Evolutionary conservation across 2,888 invertebrate genomes (phyloP), one percentile per base, ranked within the genome.

Genomic region (Pyralis farinalis): DNA sequence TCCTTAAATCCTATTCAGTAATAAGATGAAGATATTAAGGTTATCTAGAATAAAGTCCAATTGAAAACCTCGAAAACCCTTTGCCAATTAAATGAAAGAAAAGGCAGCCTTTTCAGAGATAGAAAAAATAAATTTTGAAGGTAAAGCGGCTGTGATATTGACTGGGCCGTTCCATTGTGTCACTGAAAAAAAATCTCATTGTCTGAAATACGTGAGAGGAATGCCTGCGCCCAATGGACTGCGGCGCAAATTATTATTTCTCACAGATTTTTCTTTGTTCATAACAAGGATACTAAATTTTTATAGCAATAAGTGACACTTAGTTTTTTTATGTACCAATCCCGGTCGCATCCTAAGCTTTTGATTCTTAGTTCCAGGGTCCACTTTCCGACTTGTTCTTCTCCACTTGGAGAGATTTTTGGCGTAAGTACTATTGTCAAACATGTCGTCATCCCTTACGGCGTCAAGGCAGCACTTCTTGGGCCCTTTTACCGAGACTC

Each of bases 181-280:
- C 47, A 47, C 54, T 53, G 61, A 69, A 76, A 77, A n/a, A 77
- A 75, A 56, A 66, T 53, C 59, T 73, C 70, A 77, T 80, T 81
- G 79, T 79, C 62, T 69, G 63, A 66, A 71, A 56, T 73, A 78
- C 77, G 81, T 78, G 81, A 63, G 62, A 44, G 28, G 73, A 73
- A 73, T 78, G 63, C 54, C 66, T 71, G 71, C 49, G 63, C 53
- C 47, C 57, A 67, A 70, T 70, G 68, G 71, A 49, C 64, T 55
- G 59, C 53, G 57, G 59, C 58, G 46, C 48, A 65, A 78, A 78
- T 78, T 77, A 81, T 77, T 74, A 75, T 70, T 72, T 71, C 67
- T 60, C 43, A 47, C 51, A 51, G 58, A 69, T 69, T 68, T 71
- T 64, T 69, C 70, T 67, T 58, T 56, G 51, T 56, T 63, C 57